Conservation (phyloP, 1,140 invertebrate species). For the Chelonus insularis region DNA sequence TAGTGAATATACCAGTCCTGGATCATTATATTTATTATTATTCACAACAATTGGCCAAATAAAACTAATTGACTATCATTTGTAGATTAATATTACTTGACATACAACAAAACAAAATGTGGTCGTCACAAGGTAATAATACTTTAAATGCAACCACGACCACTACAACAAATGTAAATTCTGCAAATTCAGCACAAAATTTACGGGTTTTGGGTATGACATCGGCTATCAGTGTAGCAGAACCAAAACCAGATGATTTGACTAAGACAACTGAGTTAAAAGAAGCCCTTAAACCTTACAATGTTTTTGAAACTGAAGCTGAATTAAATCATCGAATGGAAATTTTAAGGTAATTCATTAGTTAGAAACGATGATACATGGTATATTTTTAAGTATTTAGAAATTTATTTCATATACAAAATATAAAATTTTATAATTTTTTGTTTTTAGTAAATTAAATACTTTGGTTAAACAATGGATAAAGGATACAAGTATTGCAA, state of each 20-base stretch:
- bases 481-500: slow-evolving; percentile 80
- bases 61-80: no score
- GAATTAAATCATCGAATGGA: slow-evolving; percentile 90
- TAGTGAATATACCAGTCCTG: background rate
- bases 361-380: no score
- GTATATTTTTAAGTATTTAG: no score
- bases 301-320: slow-evolving; percentile 88
- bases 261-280: slow-evolving; percentile 82
- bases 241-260: slow-evolving; percentile 83
- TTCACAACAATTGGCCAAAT: no score
- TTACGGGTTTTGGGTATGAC: slow-evolving; percentile 80
- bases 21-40: background rate
- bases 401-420: no score
- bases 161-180: slow-evolving; percentile 31
- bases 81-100: no score
- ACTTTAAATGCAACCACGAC: slow-evolving; percentile 14
- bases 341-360: slow-evolving; percentile 69
- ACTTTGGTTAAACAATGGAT: slow-evolving; percentile 91
- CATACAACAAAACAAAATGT: slow-evolving; percentile 40
- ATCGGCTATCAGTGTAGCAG: slow-evolving; percentile 87
- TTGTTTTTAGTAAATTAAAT: slow-evolving; percentile 78
- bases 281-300: slow-evolving; percentile 81
- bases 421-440: slow-evolving; percentile 15
- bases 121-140: slow-evolving; percentile 43
- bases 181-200: slow-evolving; percentile 42